Conservation (phyloP, 2,797 vertebrate genomes). For the Gymnothorax reevesii region DNA sequence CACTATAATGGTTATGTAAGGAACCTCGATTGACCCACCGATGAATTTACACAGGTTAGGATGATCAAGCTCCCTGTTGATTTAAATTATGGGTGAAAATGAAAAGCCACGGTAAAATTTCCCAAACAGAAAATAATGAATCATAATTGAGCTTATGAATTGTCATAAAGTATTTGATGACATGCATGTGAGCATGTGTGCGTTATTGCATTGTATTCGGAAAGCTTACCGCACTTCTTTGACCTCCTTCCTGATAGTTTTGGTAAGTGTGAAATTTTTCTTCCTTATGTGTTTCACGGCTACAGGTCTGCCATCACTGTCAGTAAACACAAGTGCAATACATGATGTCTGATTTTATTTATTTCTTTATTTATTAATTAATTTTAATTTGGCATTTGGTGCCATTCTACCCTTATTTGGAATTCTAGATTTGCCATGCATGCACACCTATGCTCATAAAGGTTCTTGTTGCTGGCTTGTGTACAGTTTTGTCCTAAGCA, state of each 20-base stretch:
- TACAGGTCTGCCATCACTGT: conserved; percentile 71
- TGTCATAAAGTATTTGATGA: neutral
- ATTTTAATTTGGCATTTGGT: too few species aligned
- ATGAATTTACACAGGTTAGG: conserved; percentile 78
- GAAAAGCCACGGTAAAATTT: neutral
- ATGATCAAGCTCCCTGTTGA: conserved; percentile 73
- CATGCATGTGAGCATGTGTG: neutral
- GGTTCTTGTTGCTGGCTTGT: neutral
- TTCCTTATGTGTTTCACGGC: conserved; percentile 75
- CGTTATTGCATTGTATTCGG: neutral
- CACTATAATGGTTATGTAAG: conserved; percentile 70
- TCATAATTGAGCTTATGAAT: neutral
- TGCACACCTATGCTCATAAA: neutral
- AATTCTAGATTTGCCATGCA: neutral
- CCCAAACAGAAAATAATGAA: neutral
- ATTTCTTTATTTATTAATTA: too few species aligned
- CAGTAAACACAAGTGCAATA: conserved; percentile 32
- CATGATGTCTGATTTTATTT: neutral
- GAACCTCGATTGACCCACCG: conserved; percentile 72
- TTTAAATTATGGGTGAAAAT: conserved; percentile 7
- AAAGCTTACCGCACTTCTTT: conserved; percentile 73
- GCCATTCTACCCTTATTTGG: neutral
- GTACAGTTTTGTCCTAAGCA: neutral
- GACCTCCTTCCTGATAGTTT: conserved; percentile 76
- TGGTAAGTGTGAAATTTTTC: conserved; percentile 74